Conservation (phyloP, 2,113 vertebrate species). For the Eonycteris spelaea region DNA sequence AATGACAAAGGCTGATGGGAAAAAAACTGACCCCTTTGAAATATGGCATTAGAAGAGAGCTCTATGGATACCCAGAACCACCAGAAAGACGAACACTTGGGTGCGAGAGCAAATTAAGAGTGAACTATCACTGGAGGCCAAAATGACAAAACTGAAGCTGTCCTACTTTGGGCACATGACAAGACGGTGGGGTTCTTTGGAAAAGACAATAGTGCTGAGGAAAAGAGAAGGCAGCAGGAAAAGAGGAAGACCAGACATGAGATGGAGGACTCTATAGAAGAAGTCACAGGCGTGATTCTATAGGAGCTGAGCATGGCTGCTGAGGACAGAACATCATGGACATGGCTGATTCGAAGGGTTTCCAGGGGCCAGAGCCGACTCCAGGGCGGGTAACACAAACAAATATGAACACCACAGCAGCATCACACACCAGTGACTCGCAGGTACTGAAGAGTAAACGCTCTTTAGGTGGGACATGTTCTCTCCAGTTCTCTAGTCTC, state of each 20-base stretch:
- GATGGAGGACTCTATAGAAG: background rate
- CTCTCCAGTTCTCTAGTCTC: background rate
- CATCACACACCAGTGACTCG: too few species aligned
- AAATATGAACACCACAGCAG: background rate
- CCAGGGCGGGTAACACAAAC: background rate
- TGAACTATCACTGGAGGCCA: background rate
- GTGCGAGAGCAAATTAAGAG: background rate
- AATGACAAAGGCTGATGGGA: background rate
- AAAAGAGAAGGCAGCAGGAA: background rate
- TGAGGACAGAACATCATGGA: background rate
- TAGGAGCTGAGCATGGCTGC: background rate
- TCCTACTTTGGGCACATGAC: background rate
- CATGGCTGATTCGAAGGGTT: too few species aligned
- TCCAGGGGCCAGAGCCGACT: background rate
- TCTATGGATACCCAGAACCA: background rate
- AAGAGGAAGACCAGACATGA: background rate
- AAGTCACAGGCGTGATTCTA: too few species aligned
- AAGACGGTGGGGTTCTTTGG: background rate
- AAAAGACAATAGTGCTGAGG: background rate
- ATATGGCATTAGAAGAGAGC: background rate
- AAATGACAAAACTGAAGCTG: background rate
- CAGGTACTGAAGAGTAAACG: background rate
- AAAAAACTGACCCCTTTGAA: background rate
- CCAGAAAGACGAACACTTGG: background rate
- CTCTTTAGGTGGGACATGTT: background rate